phyloP scores from a whole-genome alignment of 2,888 invertebrate species.

The Sericinus montela region DNA sequence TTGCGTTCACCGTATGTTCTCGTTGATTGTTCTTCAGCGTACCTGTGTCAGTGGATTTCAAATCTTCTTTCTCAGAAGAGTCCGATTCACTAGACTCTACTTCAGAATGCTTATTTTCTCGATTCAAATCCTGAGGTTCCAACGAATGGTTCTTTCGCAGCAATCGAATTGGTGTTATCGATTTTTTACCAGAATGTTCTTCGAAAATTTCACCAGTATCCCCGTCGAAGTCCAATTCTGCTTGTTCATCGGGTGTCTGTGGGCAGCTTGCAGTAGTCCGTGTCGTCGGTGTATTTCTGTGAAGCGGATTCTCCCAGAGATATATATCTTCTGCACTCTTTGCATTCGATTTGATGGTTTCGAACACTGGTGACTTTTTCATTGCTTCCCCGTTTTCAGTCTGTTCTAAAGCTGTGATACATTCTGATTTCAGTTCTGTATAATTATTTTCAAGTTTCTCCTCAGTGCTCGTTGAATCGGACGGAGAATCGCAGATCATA shows the following conservation, averaged over 20 bases:
- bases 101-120: constrained; percentile 40
- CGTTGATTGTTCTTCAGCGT: constrained; percentile 35
- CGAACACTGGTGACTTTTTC: constrained; percentile 57
- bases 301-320: constrained; percentile 89
- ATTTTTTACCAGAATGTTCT: constrained; percentile 82
- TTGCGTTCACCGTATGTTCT: constrained; percentile 44
- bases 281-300: constrained; percentile 73
- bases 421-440: constrained; percentile 42
- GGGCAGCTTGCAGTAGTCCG: constrained; percentile 69
- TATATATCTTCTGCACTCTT: constrained; percentile 84
- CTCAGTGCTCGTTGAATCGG: constrained; percentile 64
- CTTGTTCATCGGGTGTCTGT: constrained; percentile 86
- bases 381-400: constrained; percentile 40
- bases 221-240: constrained; percentile 84
- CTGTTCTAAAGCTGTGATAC: constrained; percentile 37
- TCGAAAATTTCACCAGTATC: constrained; percentile 80
- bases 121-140: constrained; percentile 47
- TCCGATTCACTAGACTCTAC: constrained; percentile 64
- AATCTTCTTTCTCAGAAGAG: constrained; percentile 53
- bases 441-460: constrained; percentile 50
- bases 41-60: constrained; percentile 33
- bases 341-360: constrained; percentile 59
- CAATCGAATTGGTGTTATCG: constrained; percentile 83
- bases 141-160: constrained; percentile 66
- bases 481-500: constrained; percentile 62